Base-by-base conservation (phyloP, 2,888 invertebrate species). In the Drosophila dives region DNA sequence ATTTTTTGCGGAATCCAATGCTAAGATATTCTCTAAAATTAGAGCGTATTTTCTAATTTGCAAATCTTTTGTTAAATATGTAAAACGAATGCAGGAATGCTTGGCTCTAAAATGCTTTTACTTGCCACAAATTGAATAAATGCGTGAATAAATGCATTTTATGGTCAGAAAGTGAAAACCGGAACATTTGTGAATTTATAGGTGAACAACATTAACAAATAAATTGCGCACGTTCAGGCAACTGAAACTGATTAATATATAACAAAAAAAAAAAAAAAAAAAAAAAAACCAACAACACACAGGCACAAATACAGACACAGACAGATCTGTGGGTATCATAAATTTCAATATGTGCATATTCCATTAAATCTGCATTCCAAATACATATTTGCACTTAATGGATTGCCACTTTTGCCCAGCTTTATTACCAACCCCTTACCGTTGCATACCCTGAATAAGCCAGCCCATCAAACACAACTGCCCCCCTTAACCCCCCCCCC, bases 281-380 rank as follows among this genome's bases (percentile, higher is more conserved):
- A 12, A 40, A 11, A 48, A 15, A n/a, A n/a, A n/a, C n/a, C 53
- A 50, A 12, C 42, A 11, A 45, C 20, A 42, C 10, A 8, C 3
- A 38, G 6, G n/a, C n/a, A 42, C 32, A 50, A 3, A 33, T 2
- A 29, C 12, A 15, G 10, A 15, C n/a, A 33, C n/a, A 20, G 1
- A 49, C 11, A 51, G n/a, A 45, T 72, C 48, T 54, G 54, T 56
- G 60, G 63, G 53, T 60, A 70, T 79, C 80, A 80, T 77, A 80
- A 77, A 77, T 77, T 80, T 80, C 71, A 77, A 77, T 80, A 77
- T 75, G 79, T 68, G 62, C 76, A 80, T 71, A 75, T 75, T 34
- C 77, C 77, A 80, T 81, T 79, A 81, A 80, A 79, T 81, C 80
- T 72, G 72, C 77, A 78, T 80, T 68, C 81, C 81, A 67, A 45